phyloP scores from a whole-genome alignment of 2,888 invertebrate genomes.

The Eilema sororculum region DNA sequence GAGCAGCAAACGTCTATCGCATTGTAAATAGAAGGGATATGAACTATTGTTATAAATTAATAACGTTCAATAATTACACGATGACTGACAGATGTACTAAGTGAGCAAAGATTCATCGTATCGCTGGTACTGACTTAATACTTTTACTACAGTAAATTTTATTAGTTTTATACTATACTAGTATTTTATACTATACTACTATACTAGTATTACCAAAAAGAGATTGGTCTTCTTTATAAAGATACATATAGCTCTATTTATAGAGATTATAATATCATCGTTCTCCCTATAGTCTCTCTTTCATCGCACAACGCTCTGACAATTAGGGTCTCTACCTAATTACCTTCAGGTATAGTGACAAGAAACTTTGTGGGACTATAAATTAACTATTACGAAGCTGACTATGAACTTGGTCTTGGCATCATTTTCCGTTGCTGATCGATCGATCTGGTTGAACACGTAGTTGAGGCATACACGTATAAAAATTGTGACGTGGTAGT shows the following conservation, averaged over 20 bases:
- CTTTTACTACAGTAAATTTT: not conserved
- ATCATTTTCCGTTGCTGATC: not conserved
- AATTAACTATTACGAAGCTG: not conserved
- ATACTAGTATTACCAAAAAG: not conserved
- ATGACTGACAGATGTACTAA: not conserved
- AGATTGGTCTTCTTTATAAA: not conserved
- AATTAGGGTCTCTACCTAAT: not conserved
- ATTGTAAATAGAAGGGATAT: not conserved
- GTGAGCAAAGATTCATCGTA: not conserved
- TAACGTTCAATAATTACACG: not conserved
- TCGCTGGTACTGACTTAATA: not conserved
- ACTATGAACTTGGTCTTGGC: not conserved
- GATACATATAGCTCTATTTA: not conserved
- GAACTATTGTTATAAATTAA: not conserved
- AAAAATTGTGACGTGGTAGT: not conserved
- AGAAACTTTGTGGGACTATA: not conserved
- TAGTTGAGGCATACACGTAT: not conserved
- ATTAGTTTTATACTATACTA: too few relatives aligned
- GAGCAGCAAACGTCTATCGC: not conserved
- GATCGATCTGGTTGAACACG: not conserved
- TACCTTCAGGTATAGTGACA: not conserved
- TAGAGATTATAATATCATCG: not conserved
- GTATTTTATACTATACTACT: too few relatives aligned
- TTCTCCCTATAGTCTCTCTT: not conserved
- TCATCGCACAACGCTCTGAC: not conserved